These are phyloP conservation scores for Bubalus kerabau DNA, from an alignment of 2,113 vertebrate species.

Conservation along the genomic window DNA sequence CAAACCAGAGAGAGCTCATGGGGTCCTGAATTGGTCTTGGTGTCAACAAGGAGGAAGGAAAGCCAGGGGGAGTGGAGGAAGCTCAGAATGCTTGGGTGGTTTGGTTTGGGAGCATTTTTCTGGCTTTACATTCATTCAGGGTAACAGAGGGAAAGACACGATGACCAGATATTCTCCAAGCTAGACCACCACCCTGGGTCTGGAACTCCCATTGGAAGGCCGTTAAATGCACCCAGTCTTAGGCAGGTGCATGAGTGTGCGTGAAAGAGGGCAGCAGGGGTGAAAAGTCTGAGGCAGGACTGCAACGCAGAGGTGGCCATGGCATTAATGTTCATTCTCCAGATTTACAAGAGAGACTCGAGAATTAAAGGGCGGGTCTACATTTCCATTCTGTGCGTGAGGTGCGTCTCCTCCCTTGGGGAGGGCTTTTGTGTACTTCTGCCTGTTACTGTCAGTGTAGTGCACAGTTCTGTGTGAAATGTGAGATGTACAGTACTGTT, in stretches of 20 bases:
- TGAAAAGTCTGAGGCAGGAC: background rate
- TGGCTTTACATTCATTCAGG: background rate
- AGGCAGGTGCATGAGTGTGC: accelerated
- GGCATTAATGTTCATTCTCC: background rate
- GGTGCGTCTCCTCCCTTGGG: background rate
- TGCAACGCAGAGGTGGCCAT: background rate
- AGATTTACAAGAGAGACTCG: background rate
- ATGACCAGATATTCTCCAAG: background rate
- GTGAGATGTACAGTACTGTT: background rate
- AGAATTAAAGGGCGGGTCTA: background rate
- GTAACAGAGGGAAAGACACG: background rate
- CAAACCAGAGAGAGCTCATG: background rate
- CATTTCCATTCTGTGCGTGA: background rate
- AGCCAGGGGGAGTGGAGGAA: background rate
- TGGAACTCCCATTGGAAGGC: background rate
- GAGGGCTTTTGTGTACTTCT: background rate
- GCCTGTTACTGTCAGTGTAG: background rate
- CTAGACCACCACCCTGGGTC: background rate
- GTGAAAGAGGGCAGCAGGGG: background rate
- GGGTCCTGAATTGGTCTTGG: background rate
- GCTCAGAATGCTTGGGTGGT: background rate
- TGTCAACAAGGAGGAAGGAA: background rate
- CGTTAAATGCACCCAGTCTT: accelerated
- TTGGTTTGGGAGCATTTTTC: background rate
- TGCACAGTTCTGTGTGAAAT: background rate